Conservation (phyloP, 2,888 invertebrate genomes). For the Phaedon cochleariae region DNA sequence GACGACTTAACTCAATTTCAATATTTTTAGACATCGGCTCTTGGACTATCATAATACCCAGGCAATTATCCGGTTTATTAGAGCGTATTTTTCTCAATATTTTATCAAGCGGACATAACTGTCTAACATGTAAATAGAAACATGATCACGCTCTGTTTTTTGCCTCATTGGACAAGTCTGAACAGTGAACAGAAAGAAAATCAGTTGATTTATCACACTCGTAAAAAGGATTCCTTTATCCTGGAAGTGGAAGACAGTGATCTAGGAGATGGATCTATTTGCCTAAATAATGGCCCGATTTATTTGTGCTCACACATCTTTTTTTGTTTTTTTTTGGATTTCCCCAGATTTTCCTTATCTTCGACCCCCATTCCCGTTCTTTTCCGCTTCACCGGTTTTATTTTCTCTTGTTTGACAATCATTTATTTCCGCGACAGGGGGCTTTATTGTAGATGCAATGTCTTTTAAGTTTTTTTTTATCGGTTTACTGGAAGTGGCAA, state of each 20-base stretch:
- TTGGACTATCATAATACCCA: not conserved
- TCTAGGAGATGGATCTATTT: constrained; percentile 36
- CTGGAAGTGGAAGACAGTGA: not conserved
- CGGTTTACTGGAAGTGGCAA: too few species aligned
- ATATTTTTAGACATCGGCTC: too few species aligned
- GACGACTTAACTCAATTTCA: too few species aligned
- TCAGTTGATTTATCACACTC: not conserved
- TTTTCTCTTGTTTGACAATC: constrained; percentile 53
- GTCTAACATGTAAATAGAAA: not conserved
- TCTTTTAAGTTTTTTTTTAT: not conserved
- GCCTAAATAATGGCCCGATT: constrained; percentile 53
- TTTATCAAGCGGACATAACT: too few species aligned
- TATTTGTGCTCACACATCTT: constrained; percentile 50
- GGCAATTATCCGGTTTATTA: not conserved
- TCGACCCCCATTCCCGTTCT: constrained; percentile 43
- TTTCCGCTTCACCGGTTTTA: constrained; percentile 50
- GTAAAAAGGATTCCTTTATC: not conserved
- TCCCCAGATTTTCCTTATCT: constrained; percentile 45
- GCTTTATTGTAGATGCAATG: constrained; percentile 22
- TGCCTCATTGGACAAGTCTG: not conserved
- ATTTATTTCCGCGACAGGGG: constrained; percentile 49
- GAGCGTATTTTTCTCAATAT: constrained; percentile 3
- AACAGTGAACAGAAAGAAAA: not conserved
- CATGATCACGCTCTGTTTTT: too few species aligned
- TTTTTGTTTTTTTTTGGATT: constrained; percentile 45